phyloP scores from a whole-genome alignment of 1,140 invertebrate species.

The Eriosoma lanigerum region DNA sequence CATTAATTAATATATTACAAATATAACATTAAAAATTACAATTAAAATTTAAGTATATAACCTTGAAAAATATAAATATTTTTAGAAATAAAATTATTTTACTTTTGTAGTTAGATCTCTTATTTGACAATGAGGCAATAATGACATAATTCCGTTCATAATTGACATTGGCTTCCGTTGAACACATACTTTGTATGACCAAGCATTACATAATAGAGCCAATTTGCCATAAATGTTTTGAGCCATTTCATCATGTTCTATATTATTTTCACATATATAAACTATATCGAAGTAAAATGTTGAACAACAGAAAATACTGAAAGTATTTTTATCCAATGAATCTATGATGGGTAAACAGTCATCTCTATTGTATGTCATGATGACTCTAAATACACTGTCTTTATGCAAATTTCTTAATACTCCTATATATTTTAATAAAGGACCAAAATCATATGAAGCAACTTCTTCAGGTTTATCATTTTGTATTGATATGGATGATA shows the following conservation, averaged over 20 bases:
- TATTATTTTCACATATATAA: slow-evolving; percentile 21
- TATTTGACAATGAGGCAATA: slow-evolving; percentile 8
- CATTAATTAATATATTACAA: too few species aligned
- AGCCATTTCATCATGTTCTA: slow-evolving; percentile 25
- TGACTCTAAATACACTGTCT: slow-evolving; percentile 35
- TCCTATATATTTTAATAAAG: slow-evolving; percentile 23
- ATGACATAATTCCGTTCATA: slow-evolving; percentile 25
- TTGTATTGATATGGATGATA: background rate
- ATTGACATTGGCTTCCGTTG: slow-evolving; percentile 38
- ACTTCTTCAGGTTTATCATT: slow-evolving; percentile 27
- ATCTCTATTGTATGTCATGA: slow-evolving; percentile 45
- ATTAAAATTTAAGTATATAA: too few species aligned
- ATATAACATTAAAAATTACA: too few species aligned
- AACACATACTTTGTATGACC: slow-evolving; percentile 38
- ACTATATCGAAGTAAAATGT: slow-evolving; percentile 39
- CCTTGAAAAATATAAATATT: background rate
- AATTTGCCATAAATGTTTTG: slow-evolving; percentile 36
- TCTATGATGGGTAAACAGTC: slow-evolving; percentile 45
- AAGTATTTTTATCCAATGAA: slow-evolving; percentile 28
- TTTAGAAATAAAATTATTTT: slow-evolving; percentile 8
- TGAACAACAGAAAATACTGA: slow-evolving; percentile 23
- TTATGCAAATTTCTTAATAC: slow-evolving; percentile 19
- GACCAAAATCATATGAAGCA: slow-evolving; percentile 34
- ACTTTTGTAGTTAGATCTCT: background rate
- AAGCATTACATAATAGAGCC: slow-evolving; percentile 26